Evolutionary conservation across 2,113 vertebrate species (phyloP).

Genomic region (Strix uralensis): DNA sequence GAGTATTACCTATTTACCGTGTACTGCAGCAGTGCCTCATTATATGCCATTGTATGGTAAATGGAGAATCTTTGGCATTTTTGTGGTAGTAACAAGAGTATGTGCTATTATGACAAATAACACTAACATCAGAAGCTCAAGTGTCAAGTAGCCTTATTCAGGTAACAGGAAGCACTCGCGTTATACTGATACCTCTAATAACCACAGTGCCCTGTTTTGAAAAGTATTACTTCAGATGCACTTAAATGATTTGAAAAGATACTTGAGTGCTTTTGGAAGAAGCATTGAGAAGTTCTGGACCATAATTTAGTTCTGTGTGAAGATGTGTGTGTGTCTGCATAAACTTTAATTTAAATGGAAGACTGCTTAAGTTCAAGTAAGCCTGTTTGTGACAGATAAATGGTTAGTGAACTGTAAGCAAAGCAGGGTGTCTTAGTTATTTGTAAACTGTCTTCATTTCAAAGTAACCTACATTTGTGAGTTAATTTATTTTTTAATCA

Average conservation of each 20-base stretch:
- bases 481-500: not conserved
- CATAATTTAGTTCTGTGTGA: not conserved
- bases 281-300: not conserved
- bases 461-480: not conserved
- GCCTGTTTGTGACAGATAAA: not conserved
- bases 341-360: not conserved
- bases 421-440: not conserved
- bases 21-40: rapidly evolving
- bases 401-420: not conserved
- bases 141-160: rapidly evolving
- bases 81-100: not conserved
- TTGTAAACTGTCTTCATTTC: not conserved
- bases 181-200: not conserved
- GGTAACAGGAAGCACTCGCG: not conserved
- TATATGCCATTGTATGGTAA: no score
- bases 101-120: not conserved
- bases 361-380: not conserved
- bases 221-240: not conserved
- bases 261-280: not conserved
- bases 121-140: not conserved
- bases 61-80: not conserved
- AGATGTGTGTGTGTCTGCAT: not conserved
- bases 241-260: not conserved
- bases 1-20: not conserved
- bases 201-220: not conserved